phyloP scores from a whole-genome alignment of 2,797 vertebrate species.

The Tokudaia muenninki region DNA sequence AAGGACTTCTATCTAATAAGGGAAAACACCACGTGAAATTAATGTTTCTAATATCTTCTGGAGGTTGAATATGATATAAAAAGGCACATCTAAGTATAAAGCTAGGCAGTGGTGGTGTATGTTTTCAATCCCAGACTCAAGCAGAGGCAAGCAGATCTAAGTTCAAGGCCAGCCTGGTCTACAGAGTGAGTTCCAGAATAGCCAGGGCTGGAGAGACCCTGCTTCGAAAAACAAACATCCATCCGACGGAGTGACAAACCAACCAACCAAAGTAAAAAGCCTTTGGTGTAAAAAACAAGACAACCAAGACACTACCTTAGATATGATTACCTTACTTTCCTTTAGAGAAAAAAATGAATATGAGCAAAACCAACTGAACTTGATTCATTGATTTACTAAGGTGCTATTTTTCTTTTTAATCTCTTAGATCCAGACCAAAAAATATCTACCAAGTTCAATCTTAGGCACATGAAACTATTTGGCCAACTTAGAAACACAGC shows the following conservation, averaged over 20 bases:
- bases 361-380: background rate
- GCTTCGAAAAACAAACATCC: background rate
- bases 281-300: slow-evolving; percentile 40
- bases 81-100: background rate
- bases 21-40: background rate
- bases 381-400: background rate
- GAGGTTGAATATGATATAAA: background rate
- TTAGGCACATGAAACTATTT: background rate
- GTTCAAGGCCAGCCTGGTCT: background rate
- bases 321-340: background rate
- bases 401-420: slow-evolving; percentile 19
- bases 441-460: background rate
- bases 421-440: background rate
- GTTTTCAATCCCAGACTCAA: background rate
- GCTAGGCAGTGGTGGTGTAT: background rate
- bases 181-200: background rate
- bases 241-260: background rate
- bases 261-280: background rate
- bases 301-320: background rate
- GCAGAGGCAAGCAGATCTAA: background rate
- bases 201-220: background rate
- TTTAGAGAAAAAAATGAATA: slow-evolving; percentile 6
- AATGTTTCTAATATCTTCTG: background rate
- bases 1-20: background rate
- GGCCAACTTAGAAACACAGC: background rate